Evolutionary conservation across 2,113 vertebrate species (phyloP), one percentile per base, ranked within the genome.

Genomic region (Ochotona curzoniae): DNA sequence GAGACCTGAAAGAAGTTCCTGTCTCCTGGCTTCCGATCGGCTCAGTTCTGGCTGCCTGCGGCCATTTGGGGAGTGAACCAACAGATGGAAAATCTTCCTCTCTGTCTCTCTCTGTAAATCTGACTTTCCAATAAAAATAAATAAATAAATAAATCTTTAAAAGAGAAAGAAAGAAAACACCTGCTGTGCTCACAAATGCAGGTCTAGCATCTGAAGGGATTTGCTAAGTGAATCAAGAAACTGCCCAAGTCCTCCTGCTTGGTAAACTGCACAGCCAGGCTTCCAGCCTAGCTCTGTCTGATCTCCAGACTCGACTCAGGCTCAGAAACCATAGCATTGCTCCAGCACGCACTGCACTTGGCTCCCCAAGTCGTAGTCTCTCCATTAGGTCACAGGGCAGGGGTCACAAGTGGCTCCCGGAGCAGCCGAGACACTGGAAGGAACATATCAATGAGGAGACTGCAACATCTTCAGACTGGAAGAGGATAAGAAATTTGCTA

Each of bases 221-320:
- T 4, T 66, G 75, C 76, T 75, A 61, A 18, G 18, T 7, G 87
- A 87, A 75, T 15, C 73, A 71, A 70, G 73, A 90, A 87, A 69
- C 30, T 35, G 61, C 17, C 85, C n/a, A 63, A 4, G 47, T 66
- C 69, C 60, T 82, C 44, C 7, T 0, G 4, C 61, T 2, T 30
- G 44, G 25, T 9, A 47, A 86, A n/a, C 0, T 44, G 30, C 25
- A 73, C 32, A 32, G 64, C 51, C 66, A 32, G 63, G 38, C 67
- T 8, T 57, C 67, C 32, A 89, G 23, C 9, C 26, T n/a, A 60
- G 26, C 8, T 7, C 10, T 28, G 12, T 18, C 78, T 35, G 61
- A 47, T 13, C 38, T 44, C 38, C 38, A 44, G 6, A 44, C 38
- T 44, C 38, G 38, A 44, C 38, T 44, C 38, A 44, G 38, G 38